A percentile compares a stretch with the other conserved stretches of the same genome.
Evolutionary conservation across 2,888 invertebrate species (phyloP).

Genomic region (Phanerotoma sp.): DNA sequence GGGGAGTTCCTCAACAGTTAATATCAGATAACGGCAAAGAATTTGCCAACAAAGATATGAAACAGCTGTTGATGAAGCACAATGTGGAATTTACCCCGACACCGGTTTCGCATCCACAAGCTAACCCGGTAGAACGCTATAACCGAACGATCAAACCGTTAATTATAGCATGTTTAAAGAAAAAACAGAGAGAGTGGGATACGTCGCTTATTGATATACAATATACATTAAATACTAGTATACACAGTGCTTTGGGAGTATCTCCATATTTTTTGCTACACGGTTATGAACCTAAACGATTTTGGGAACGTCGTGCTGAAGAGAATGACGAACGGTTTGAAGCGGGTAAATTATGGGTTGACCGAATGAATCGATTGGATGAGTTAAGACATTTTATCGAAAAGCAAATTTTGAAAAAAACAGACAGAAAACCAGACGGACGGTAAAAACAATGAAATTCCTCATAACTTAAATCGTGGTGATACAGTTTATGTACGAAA

Average conservation of each 20-base stretch:
- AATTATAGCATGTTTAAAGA: conserved; percentile 18
- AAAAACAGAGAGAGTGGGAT: conserved; percentile 17
- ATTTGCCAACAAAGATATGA: background rate
- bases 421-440: background rate
- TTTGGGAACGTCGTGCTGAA: background rate
- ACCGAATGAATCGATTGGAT: background rate
- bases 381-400: background rate
- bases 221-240: background rate
- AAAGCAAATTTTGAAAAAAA: background rate
- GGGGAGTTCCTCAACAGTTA: background rate
- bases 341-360: background rate
- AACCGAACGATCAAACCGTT: conserved; percentile 25
- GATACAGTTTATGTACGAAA: background rate
- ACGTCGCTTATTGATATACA: background rate
- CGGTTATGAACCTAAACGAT: background rate
- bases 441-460: background rate
- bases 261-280: background rate
- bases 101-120: too few species aligned
- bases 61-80: background rate
- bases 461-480: background rate
- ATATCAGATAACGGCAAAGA: background rate
- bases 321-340: background rate
- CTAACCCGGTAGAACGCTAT: conserved; percentile 15
- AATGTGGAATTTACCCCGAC: conserved; percentile 3
- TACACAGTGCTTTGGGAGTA: background rate